Evolutionary conservation across 1,140 invertebrate species (phyloP), one percentile per base, ranked within the genome.

Genomic region (Pseudomyrmex dendroicus): DNA sequence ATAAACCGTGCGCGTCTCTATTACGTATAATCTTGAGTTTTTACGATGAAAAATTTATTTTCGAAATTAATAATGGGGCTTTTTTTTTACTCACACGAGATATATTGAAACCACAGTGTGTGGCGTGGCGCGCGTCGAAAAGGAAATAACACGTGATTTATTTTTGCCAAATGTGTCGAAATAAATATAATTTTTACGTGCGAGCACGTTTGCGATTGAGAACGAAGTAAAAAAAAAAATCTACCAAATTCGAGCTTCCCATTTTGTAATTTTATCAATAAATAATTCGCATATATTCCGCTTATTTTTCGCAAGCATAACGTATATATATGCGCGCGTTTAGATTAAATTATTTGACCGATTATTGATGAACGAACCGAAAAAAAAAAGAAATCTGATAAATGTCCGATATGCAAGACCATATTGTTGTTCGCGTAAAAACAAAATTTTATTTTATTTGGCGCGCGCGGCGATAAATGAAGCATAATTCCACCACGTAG

Each of bases 361-460:
- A n/a, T 50, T 74, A 50, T 62, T 25, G 2, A 50, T 25, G 0
- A 25, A 73, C 10, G 15, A 57, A 20, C 3, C 15, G 13, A 3
- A n/a, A 64, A 76, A 35, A 35, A 4, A 35, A 35, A 35, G 35
- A 35, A 25, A 64, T 64, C n/a, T 17, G 62, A 76, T 35, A 35
- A 64, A 66, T 54, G 1, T 64, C 3, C 12, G 35, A 35, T 35
- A 35, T 7, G 35, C 5, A 35, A 73, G 20, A 44, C n/a, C 15
- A 64, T 64, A 54, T 64, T 64, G 12, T 76, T 8, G 56, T 54
- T 66, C 2, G 20, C 13, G 17, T 35, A 12, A 22, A 25, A n/a
- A 13, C 44, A 25, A 7, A 35, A 73, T 44, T 0, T 74, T 7
- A 50, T 35, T 74, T 50, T 48, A 17, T 25, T 25, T 63, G 15